phyloP scores from a whole-genome alignment of 2,888 invertebrate species.

The Patella pellucida region DNA sequence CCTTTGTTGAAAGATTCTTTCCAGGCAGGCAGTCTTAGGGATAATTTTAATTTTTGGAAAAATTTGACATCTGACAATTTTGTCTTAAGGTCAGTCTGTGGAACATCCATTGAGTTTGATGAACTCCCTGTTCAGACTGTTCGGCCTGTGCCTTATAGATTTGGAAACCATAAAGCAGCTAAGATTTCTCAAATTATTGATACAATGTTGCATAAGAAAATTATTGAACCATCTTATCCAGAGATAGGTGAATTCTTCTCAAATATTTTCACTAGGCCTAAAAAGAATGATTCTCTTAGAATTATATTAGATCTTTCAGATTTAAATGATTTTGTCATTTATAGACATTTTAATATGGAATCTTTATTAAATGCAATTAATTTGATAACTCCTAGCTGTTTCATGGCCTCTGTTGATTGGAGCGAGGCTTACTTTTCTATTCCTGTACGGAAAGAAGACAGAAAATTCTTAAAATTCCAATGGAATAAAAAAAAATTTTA shows the following conservation, averaged over 20 bases:
- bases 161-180: slow-evolving; percentile 3
- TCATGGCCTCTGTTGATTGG: slow-evolving; percentile 25
- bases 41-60: slow-evolving; percentile 13
- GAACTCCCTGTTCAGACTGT: neutral
- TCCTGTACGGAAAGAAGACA: slow-evolving; percentile 12
- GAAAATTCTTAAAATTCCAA: slow-evolving; percentile 19
- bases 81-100: slow-evolving; percentile 4
- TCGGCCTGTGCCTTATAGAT: neutral
- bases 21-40: neutral
- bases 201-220: slow-evolving; percentile 1
- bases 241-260: slow-evolving; percentile 27
- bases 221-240: neutral
- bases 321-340: slow-evolving; percentile 19
- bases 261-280: slow-evolving; percentile 24
- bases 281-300: slow-evolving; percentile 21
- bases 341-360: slow-evolving; percentile 32
- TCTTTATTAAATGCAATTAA: slow-evolving; percentile 17
- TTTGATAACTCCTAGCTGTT: slow-evolving; percentile 17
- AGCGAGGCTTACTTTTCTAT: slow-evolving; percentile 24
- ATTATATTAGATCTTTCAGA: slow-evolving; percentile 29
- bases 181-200: neutral
- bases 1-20: neutral
- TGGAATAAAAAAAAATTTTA: slow-evolving; percentile 19
- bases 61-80: slow-evolving; percentile 10
- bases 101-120: neutral